Conservation (phyloP, 2,888 invertebrate species). For the Cantharis nigra region DNA sequence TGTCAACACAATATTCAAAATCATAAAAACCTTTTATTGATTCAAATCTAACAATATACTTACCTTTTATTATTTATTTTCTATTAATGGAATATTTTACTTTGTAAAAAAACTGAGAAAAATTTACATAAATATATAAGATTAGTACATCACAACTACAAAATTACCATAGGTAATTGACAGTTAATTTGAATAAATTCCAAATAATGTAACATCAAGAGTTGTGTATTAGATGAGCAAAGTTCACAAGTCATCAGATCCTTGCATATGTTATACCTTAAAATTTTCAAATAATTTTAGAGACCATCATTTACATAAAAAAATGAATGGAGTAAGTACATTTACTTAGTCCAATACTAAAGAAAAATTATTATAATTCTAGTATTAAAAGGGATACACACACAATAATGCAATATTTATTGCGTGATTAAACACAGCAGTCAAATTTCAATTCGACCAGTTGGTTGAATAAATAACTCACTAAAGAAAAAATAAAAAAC, state of each 20-base stretch:
- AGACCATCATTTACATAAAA: neutral
- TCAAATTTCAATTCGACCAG: neutral
- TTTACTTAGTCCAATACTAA: neutral
- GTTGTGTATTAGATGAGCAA: neutral
- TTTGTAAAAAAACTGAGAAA: neutral
- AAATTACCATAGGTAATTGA: neutral
- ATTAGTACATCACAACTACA: neutral
- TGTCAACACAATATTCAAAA: neutral
- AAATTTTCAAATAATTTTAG: neutral
- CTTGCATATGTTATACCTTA: neutral
- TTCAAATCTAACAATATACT: neutral
- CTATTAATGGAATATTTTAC: neutral
- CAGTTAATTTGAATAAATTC: neutral
- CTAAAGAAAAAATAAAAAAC: neutral
- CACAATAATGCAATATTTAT: neutral
- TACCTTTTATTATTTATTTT: neutral
- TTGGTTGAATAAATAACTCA: neutral
- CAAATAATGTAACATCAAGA: neutral
- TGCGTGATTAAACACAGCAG: neutral
- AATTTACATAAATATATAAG: neutral
- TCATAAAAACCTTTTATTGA: neutral
- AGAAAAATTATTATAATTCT: neutral
- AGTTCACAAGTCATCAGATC: neutral
- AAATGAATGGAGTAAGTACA: neutral
- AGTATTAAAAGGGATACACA: neutral